Conservation (phyloP, 2,113 vertebrate species). For the Mustela nigripes region DNA sequence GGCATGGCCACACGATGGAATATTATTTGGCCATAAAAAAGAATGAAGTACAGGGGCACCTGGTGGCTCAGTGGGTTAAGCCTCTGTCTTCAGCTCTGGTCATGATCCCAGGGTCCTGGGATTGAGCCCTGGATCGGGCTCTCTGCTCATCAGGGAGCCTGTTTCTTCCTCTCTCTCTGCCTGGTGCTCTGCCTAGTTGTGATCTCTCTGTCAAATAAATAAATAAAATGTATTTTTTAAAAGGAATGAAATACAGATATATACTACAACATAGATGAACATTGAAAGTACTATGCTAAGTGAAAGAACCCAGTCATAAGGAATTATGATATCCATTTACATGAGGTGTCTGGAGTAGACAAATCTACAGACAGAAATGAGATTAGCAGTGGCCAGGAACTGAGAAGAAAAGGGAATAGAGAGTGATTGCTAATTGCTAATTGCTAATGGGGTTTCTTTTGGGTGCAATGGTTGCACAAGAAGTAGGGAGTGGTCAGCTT, state of each 20-base stretch:
- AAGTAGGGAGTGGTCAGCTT: background rate
- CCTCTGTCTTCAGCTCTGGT: no score
- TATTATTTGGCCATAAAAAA: constrained; percentile 26
- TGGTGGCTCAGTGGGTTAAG: no score
- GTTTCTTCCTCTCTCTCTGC: no score
- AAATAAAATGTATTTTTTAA: background rate
- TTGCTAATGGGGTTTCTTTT: background rate
- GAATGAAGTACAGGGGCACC: background rate
- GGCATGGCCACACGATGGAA: background rate
- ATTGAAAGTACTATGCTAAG: background rate
- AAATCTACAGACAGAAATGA: background rate
- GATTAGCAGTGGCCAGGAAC: background rate
- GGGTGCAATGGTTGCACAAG: background rate
- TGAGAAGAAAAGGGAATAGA: background rate
- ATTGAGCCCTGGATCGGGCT: no score
- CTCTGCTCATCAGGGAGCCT: no score
- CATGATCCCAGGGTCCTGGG: no score
- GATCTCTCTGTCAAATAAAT: no score
- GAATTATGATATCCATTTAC: background rate
- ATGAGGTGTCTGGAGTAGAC: background rate
- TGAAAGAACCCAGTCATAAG: background rate
- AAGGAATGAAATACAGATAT: background rate
- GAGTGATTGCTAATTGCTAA: background rate
- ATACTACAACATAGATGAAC: background rate
- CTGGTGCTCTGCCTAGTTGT: no score